These are phyloP conservation scores for Diabrotica balteata DNA, from an alignment of 2,888 invertebrate genomes.

Conservation along the genomic window DNA sequence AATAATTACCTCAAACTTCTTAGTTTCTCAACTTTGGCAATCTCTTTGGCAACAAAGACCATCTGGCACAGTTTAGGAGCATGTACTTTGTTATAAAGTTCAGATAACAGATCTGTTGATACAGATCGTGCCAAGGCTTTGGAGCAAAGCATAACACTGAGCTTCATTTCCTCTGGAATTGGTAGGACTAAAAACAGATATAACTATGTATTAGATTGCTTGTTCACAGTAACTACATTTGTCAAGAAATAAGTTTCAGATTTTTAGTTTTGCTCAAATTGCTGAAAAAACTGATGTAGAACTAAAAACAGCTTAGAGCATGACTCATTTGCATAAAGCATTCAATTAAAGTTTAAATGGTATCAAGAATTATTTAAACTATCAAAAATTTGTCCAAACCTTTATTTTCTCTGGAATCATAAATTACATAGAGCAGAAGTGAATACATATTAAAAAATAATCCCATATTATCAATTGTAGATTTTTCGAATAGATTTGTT, in stretches of 20 bases:
- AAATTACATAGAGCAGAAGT: slow-evolving; percentile 65
- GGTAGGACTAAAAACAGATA: slow-evolving; percentile 62
- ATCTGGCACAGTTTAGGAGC: slow-evolving; percentile 70
- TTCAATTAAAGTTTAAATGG: no score
- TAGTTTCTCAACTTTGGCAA: slow-evolving; percentile 72
- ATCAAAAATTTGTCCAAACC: slow-evolving; percentile 51
- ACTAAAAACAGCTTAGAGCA: no score
- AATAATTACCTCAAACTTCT: slow-evolving; percentile 66
- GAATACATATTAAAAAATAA: slow-evolving; percentile 67
- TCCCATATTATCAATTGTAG: slow-evolving; percentile 61
- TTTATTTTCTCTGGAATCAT: slow-evolving; percentile 63
- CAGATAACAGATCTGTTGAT: slow-evolving; percentile 62
- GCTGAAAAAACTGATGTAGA: no score
- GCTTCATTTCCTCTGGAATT: slow-evolving; percentile 70
- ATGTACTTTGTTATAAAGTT: slow-evolving; percentile 66
- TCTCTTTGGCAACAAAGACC: slow-evolving; percentile 69
- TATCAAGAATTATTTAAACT: background rate
- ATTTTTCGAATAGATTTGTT: slow-evolving; percentile 61
- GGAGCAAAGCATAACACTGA: slow-evolving; percentile 65
- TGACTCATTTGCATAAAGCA: no score
- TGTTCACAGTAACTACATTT: background rate
- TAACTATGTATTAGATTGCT: slow-evolving; percentile 13
- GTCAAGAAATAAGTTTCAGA: no score
- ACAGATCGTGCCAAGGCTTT: slow-evolving; percentile 63
- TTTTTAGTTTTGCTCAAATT: no score